Conservation (phyloP, 2,113 vertebrate genomes). For the Ursus arctos region DNA sequence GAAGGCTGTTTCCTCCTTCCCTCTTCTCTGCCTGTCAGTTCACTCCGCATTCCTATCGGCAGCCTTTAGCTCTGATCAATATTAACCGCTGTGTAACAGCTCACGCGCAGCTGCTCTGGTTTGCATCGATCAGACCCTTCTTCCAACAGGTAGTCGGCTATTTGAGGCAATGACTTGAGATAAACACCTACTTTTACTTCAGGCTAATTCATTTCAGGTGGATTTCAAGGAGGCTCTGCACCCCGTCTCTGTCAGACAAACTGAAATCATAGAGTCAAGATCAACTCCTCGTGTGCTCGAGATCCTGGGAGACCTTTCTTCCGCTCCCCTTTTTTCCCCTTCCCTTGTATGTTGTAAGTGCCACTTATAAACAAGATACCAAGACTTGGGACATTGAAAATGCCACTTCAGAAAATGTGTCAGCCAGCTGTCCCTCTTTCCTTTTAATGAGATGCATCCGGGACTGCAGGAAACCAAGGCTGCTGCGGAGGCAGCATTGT, state of each 20-base stretch:
- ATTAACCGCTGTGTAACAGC: constrained; percentile 92
- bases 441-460: constrained; percentile 13
- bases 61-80: constrained; percentile 96
- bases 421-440: background rate
- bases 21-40: constrained; percentile 91
- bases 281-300: background rate
- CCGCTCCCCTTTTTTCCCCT: background rate
- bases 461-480: background rate
- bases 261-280: constrained; percentile 27
- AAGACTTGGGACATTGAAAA: constrained; percentile 64
- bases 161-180: constrained; percentile 82
- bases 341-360: constrained; percentile 62
- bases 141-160: constrained; percentile 92
- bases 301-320: background rate
- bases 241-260: constrained; percentile 7
- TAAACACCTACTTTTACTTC: constrained; percentile 84
- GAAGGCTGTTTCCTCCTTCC: constrained; percentile 91
- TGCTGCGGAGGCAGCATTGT: accelerated
- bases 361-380: constrained; percentile 68
- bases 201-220: constrained; percentile 81
- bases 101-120: constrained; percentile 88
- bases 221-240: constrained; percentile 63
- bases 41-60: constrained; percentile 94
- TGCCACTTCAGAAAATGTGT: constrained; percentile 38
- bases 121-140: constrained; percentile 93